Evolutionary conservation across 2,888 invertebrate genomes (phyloP).

Genomic region (Seira ritae): DNA sequence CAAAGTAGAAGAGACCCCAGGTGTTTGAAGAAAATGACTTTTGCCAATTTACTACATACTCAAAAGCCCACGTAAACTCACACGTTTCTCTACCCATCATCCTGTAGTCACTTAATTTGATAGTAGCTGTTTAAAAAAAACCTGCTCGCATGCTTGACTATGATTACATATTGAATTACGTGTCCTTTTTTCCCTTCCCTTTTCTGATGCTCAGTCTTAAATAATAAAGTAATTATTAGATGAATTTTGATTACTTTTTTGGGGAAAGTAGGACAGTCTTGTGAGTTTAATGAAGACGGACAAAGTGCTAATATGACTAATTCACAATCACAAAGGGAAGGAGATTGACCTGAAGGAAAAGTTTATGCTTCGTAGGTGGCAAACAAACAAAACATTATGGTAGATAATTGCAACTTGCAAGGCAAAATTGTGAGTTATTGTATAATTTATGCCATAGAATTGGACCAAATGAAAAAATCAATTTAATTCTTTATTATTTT

Average conservation of each 20-base stretch:
- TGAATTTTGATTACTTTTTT: background rate
- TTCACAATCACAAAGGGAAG: background rate
- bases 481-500: too few relatives aligned
- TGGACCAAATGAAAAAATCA: too few relatives aligned
- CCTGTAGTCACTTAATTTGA: background rate
- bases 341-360: background rate
- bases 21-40: background rate
- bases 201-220: background rate
- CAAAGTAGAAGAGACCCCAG: background rate
- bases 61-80: background rate
- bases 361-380: background rate
- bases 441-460: too few relatives aligned
- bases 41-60: background rate
- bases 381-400: too few relatives aligned
- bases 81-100: background rate
- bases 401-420: too few relatives aligned
- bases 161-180: too few relatives aligned
- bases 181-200: too few relatives aligned
- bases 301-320: background rate
- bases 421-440: too few relatives aligned
- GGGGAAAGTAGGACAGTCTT: background rate
- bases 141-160: background rate
- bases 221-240: background rate
- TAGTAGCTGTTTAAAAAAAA: background rate
- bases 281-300: background rate